Conservation (phyloP, 2,888 invertebrate genomes). For the Branchellion lobata region DNA sequence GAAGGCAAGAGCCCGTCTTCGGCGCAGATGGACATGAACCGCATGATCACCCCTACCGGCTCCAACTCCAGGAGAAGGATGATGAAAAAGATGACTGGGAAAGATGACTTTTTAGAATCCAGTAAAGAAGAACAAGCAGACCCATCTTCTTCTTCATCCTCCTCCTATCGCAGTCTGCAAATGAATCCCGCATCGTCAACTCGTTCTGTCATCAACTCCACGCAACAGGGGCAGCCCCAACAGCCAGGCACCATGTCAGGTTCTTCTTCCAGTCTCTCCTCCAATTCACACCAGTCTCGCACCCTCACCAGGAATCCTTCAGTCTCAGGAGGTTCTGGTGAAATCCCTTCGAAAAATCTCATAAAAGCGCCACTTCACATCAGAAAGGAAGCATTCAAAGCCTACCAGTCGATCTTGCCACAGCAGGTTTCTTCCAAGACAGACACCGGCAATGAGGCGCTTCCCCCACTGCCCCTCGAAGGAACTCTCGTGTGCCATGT, state of each 20-base stretch:
- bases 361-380: slow-evolving; percentile 60
- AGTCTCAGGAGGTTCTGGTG: slow-evolving; percentile 9
- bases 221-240: slow-evolving; percentile 11
- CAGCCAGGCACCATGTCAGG: slow-evolving; percentile 38
- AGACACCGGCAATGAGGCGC: not conserved
- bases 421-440: slow-evolving; percentile 18
- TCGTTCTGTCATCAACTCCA: not conserved
- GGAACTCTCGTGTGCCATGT: slow-evolving; percentile 62
- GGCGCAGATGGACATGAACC: slow-evolving; percentile 31
- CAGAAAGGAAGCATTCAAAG: slow-evolving; percentile 59
- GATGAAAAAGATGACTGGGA: slow-evolving; percentile 39
- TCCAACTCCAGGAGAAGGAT: slow-evolving; percentile 31
- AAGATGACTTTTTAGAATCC: not conserved
- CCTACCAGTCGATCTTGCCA: slow-evolving; percentile 55
- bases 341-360: slow-evolving; percentile 49
- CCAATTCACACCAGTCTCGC: slow-evolving; percentile 39
- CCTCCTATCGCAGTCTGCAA: slow-evolving; percentile 17
- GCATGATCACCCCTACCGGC: slow-evolving; percentile 25
- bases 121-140: slow-evolving; percentile 7
- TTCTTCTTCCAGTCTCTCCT: slow-evolving; percentile 31
- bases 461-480: slow-evolving; percentile 53
- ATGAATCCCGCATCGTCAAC: slow-evolving; percentile 13
- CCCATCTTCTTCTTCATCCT: not conserved
- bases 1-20: slow-evolving; percentile 35
- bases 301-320: slow-evolving; percentile 35